Base-by-base conservation (phyloP, 1,140 invertebrate genomes). In the Oreohelix idahoensis region DNA sequence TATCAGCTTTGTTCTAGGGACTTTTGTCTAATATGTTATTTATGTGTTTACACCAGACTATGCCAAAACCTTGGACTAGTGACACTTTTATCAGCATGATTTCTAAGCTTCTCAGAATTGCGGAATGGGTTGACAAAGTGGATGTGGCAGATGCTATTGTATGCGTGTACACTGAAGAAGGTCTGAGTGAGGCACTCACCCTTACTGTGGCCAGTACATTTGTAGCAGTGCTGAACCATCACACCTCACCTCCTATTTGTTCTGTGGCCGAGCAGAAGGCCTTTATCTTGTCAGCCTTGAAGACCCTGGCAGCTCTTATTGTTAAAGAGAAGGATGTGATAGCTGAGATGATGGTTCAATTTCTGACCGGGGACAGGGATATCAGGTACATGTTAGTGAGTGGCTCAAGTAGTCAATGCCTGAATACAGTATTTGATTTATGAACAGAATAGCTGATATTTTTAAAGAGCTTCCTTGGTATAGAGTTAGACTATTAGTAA, bases 351-450 rank as follows among this genome's bases (percentile, higher is more conserved):
- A 86, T 92, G 81, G 87, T 89, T 15, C 90, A 92, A 81, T 91
- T 90, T 75, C 70, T 92, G 38, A 91, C 92, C 83, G 92, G 91
- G 32, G 91, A 92, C 70, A 88, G 87, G n/a, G 89, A 91, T 86
- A 84, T 92, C 51, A 91, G 90, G 91, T 92, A 80, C 42, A 8
- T 58, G 53, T 23, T 58, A n/a, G 10, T 5, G 20, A 58, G 20
- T 58, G 10, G 15, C 15, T 15, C 5, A 45, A 15, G 5, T 45
- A 45, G 42, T 45, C 42, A 15, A 45, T 45, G 15, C n/a, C n/a
- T n/a, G n/a, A n/a, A n/a, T n/a, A n/a, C n/a, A n/a, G n/a, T n/a
- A n/a, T n/a, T n/a, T n/a, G n/a, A n/a, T n/a, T n/a, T n/a, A n/a
- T n/a, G n/a, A n/a, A n/a, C n/a, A n/a, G n/a, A n/a, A n/a, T n/a